Evolutionary conservation across 2,113 vertebrate genomes (phyloP).

Genomic region (Paradisaea rubra): DNA sequence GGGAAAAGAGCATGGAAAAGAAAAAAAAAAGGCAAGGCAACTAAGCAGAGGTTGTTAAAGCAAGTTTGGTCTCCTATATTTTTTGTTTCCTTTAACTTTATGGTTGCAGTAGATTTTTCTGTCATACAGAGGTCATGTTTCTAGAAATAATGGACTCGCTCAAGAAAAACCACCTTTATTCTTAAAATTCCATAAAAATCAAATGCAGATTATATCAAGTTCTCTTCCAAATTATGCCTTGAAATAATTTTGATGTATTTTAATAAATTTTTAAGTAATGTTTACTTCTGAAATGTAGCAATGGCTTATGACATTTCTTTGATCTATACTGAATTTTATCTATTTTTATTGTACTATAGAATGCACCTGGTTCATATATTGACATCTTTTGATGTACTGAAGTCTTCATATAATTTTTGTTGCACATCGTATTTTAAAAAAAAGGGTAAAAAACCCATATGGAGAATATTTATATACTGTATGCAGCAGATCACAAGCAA

Average conservation of each 20-base stretch:
- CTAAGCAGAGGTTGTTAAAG: neutral
- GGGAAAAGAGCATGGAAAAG: neutral
- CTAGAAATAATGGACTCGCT: neutral
- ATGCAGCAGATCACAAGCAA: slow-evolving; percentile 15
- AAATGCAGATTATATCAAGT: neutral
- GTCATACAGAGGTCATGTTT: neutral
- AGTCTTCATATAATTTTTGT: slow-evolving; percentile 27
- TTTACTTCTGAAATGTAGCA: slow-evolving; percentile 38
- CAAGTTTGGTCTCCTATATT: neutral
- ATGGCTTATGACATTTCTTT: slow-evolving; percentile 40
- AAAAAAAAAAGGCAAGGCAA: neutral
- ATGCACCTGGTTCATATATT: slow-evolving; percentile 13
- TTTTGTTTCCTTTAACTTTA: neutral
- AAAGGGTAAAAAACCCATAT: slow-evolving; percentile 15
- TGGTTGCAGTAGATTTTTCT: neutral
- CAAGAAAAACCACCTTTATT: neutral
- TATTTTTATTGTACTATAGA: slow-evolving; percentile 52
- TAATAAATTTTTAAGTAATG: slow-evolving; percentile 60
- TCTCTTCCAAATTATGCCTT: slow-evolving; percentile 19
- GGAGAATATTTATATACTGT: slow-evolving; percentile 14
- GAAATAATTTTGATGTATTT: slow-evolving; percentile 50
- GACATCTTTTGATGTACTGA: slow-evolving; percentile 58
- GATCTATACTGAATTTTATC: slow-evolving; percentile 40
- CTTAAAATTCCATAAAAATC: neutral
- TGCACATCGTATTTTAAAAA: neutral